Percentiles rank a stretch among this genome's conserved stretches.
Evolutionary conservation across 2,113 vertebrate genomes (phyloP).

Genomic region (Panthera uncia): DNA sequence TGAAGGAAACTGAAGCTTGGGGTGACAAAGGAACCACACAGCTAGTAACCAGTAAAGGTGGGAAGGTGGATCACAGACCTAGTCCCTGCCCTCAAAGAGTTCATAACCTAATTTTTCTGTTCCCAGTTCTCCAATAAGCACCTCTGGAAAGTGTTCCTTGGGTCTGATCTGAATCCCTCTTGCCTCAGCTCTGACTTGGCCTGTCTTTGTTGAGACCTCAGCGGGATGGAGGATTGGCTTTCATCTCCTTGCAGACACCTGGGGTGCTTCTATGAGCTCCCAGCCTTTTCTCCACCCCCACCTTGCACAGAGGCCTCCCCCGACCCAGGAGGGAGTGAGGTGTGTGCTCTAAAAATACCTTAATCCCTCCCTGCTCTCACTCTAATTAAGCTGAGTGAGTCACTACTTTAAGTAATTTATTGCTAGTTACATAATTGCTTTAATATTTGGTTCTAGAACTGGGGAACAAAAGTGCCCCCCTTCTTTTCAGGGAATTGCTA

Average conservation of each 20-base stretch:
- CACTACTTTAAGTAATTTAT: slow-evolving; percentile 86
- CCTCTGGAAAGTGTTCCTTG: neutral
- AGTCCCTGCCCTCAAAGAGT: neutral
- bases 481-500: slow-evolving; percentile 56
- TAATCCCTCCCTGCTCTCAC: slow-evolving; percentile 70
- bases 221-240: slow-evolving; percentile 8
- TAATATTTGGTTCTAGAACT: slow-evolving; percentile 82
- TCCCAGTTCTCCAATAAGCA: neutral
- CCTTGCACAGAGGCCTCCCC: slow-evolving; percentile 50
- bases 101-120: neutral
- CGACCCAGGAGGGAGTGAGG: slow-evolving; percentile 64
- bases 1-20: neutral
- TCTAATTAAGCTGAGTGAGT: slow-evolving; percentile 84
- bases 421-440: slow-evolving; percentile 86
- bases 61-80: neutral
- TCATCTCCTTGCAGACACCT: slow-evolving; percentile 52
- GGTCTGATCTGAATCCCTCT: neutral
- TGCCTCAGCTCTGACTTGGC: neutral
- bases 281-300: slow-evolving; percentile 58
- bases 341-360: slow-evolving; percentile 84
- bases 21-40: neutral
- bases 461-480: slow-evolving; percentile 68
- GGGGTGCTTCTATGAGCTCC: slow-evolving; percentile 46
- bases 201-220: slow-evolving; percentile 24
- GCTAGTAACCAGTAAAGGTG: neutral